Evolutionary conservation across 53 echinoderm and acorn worm species (phyloP).

Genomic region (Patiria pectinifera): DNA sequence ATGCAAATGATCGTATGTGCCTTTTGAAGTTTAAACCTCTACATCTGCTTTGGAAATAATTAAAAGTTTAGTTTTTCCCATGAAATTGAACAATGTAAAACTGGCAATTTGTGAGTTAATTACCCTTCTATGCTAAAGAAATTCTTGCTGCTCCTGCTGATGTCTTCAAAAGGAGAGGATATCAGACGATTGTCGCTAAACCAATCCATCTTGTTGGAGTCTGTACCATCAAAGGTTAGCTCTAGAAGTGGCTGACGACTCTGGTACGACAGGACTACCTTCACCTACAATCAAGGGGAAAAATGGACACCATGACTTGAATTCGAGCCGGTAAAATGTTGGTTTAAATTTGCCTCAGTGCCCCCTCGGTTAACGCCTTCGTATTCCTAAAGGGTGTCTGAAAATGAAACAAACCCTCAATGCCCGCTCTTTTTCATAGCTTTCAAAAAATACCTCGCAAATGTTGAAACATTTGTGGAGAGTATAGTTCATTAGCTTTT

Average conservation of each 20-base stretch:
- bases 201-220: constrained; percentile 57
- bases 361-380: too few species aligned
- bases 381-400: too few species aligned
- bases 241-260: constrained; percentile 56
- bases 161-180: constrained; percentile 55
- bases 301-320: not conserved
- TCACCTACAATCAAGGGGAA: constrained; percentile 43
- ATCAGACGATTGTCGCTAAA: constrained; percentile 40
- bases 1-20: too few species aligned
- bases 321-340: too few species aligned
- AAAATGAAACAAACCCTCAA: too few species aligned
- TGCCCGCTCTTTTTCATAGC: too few species aligned
- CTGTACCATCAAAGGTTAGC: constrained; percentile 68
- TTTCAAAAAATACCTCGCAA: too few species aligned
- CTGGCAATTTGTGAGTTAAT: not conserved
- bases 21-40: not conserved
- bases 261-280: constrained; percentile 47
- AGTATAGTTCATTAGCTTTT: too few species aligned
- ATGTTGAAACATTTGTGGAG: too few species aligned
- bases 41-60: not conserved
- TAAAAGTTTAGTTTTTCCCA: not conserved
- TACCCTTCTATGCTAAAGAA: constrained; percentile 69
- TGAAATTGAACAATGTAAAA: not conserved
- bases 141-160: constrained; percentile 22
- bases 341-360: too few species aligned